phyloP scores from a whole-genome alignment of 2,113 vertebrate species.

The human region DNA sequence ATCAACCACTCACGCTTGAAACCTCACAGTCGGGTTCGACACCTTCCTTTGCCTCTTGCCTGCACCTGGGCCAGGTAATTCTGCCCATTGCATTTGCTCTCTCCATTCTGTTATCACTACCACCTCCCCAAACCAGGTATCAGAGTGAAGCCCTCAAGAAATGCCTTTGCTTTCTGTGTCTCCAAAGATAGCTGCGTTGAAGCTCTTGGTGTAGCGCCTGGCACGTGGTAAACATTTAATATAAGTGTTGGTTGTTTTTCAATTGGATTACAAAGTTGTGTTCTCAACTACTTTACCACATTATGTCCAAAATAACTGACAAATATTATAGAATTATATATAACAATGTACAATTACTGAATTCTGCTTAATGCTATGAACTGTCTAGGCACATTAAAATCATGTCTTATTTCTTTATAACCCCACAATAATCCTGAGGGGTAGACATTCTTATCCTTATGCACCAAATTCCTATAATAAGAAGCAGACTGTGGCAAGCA shows the following conservation, averaged over 20 bases:
- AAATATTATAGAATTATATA: constrained; percentile 7
- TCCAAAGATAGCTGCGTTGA: not conserved
- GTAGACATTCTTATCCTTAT: not conserved
- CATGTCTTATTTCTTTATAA: not conserved
- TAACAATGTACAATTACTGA: not conserved
- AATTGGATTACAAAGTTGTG: constrained; percentile 31
- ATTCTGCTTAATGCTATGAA: not conserved
- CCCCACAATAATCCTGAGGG: not conserved
- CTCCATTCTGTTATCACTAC: not conserved
- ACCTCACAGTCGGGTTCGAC: not conserved
- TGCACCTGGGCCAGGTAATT: too few species aligned
- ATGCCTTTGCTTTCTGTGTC: not conserved
- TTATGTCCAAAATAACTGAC: not conserved
- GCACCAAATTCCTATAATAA: not conserved
- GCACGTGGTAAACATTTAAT: not conserved
- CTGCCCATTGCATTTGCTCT: not conserved
- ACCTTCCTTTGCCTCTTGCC: not conserved
- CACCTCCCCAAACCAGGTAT: not conserved
- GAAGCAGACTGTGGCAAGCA: not conserved
- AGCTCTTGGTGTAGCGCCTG: not conserved
- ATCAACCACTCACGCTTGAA: not conserved
- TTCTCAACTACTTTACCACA: constrained; percentile 12
- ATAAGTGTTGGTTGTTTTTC: not conserved
- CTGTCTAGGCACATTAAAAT: not conserved
- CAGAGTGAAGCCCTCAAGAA: not conserved